Base-by-base conservation (phyloP, 1,140 invertebrate genomes). In the Paralvinella palmiformis region DNA sequence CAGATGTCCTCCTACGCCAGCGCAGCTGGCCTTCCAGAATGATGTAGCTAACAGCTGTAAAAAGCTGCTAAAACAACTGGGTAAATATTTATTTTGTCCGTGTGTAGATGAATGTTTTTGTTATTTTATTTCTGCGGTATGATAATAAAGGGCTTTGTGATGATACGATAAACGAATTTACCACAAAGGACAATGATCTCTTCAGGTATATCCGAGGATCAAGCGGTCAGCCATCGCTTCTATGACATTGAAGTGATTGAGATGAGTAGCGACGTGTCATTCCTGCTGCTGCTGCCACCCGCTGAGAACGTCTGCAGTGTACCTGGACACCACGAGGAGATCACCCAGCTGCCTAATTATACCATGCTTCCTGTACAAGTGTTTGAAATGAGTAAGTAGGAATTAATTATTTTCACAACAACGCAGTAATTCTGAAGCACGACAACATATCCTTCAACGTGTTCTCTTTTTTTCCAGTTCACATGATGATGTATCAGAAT, bases 181-280 rank as follows among this genome's bases (percentile, higher is more conserved):
- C n/a, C n/a, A n/a, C n/a, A n/a, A n/a, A n/a, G n/a, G n/a, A n/a
- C n/a, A n/a, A n/a, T n/a, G n/a, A n/a, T n/a, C n/a, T 33, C 13
- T 70, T 17, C 63, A 76, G 77, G 74, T 63, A 70, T 68, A 88
- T 91, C 80, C 84, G 79, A 81, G 27, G 82, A 75, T 53, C 64
- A 62, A 57, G 65, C 67, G 7, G 52, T 61, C 15, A 72, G 53
- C 32, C 71, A 75, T 64, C 79, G 94, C 67, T 79, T 96, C 22
- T 97, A 95, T 78, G 91, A 94, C 70, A 83, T 88, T 6, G 94
- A 97, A 82, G 89, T 97, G 0, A 88, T 97, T 52, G 94, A 97
- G 78, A 81, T 96, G 1, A 92, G 88, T 68, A 82, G 83, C 52
- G 89, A 94, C 63, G 91, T 96, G 24, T 91, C 92, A 29, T 89